These are phyloP conservation scores for Varanus salvator DNA, from an alignment of 2,113 vertebrate species.

Conservation along the genomic window DNA sequence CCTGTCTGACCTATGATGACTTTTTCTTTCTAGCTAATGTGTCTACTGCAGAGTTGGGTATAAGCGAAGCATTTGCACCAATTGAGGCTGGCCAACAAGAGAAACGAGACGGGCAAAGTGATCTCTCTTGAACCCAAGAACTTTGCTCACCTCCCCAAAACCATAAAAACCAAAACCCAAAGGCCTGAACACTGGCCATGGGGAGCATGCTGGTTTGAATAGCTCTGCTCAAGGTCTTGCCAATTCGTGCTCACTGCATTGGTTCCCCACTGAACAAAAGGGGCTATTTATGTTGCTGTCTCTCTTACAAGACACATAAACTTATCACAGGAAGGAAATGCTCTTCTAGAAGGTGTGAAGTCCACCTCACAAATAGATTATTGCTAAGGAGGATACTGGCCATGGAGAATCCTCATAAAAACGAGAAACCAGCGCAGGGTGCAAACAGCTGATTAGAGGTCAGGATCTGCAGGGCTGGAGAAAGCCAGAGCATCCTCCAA, in stretches of 20 bases:
- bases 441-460: not conserved
- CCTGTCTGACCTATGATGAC: not conserved
- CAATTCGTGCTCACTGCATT: not conserved
- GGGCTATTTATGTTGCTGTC: not conserved
- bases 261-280: constrained; percentile 6
- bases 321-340: constrained; percentile 3
- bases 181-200: not conserved
- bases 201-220: not conserved
- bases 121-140: not conserved
- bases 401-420: not conserved
- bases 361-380: not conserved
- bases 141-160: not conserved
- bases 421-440: not conserved
- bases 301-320: not conserved
- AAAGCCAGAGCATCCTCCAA: not conserved
- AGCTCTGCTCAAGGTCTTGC: not conserved
- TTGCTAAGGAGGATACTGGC: not conserved
- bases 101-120: not conserved
- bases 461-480: not conserved
- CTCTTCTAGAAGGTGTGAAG: not conserved
- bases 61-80: not conserved
- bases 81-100: too few relatives aligned
- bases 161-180: not conserved
- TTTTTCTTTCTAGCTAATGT: not conserved
- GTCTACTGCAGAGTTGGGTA: not conserved